Base-by-base conservation (phyloP, 2,888 invertebrate species). In the Blastobasis lacticolella region DNA sequence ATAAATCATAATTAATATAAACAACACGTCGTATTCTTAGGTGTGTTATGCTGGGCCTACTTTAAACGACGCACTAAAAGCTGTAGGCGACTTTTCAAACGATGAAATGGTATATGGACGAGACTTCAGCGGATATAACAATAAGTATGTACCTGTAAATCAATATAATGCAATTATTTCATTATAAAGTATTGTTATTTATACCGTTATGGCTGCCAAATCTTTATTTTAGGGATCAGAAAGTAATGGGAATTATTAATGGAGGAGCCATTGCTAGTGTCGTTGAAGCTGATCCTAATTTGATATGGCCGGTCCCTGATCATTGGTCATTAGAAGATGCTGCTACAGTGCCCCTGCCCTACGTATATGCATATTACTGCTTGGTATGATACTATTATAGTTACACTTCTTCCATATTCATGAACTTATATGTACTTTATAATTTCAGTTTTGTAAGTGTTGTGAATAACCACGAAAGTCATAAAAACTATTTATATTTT, bases 321-420 rank as follows among this genome's bases (percentile, higher is more conserved):
- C 64, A 82, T 5, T 94, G 93, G 93, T 87, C 88, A 2, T 69
- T 94, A 23, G 90, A 92, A 69, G 92, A 94, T 56, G 95, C 93
- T 4, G 93, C 93, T 0, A 93, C 94, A 0, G 90, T 94, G 1
- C 94, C 95, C 0, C 90, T 94, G 42, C 93, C 94, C 1, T 76
- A 66, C 38, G 51, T 66, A 0, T 53, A 69, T n/a, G 80, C 79
- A 0, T 78, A 66, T 53, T 80, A 80, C 54, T 72, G 70, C 54
- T 59, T 79, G 56, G 80, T 79, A 23, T 23, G 23, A 23, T 23
- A 23, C 23, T 23, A 23, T 23, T 23, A 2, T 1, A 23, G 23
- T 23, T 2, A 23, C 23, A 23, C 23, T 23, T 23, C 23, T 23
- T 23, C 23, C 3, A 23, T 1, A 23, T 2, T 23, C 3, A 23